phyloP scores from a whole-genome alignment of 2,113 vertebrate genomes.

The Vimba vimba region DNA sequence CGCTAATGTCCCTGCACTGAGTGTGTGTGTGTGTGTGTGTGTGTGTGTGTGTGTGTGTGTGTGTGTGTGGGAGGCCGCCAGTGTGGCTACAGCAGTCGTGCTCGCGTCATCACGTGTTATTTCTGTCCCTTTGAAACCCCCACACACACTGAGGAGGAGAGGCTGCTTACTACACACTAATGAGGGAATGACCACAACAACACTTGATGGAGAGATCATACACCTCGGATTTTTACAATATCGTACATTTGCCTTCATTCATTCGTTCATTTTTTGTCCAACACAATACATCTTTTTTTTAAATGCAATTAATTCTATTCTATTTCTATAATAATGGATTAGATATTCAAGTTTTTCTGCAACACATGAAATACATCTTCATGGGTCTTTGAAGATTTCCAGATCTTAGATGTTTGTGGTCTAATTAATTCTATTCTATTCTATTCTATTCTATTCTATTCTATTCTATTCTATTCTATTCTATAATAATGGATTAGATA shows the following conservation, averaged over 20 bases:
- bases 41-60: constrained; percentile 38
- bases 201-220: neutral
- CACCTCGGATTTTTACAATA: neutral
- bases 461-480: too few relatives aligned
- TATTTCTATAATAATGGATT: too few relatives aligned
- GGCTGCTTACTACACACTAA: neutral
- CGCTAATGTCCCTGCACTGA: constrained; percentile 28
- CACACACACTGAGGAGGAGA: constrained; percentile 63
- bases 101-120: constrained; percentile 74
- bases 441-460: too few relatives aligned
- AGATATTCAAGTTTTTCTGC: too few relatives aligned
- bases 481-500: too few relatives aligned
- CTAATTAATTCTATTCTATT: too few relatives aligned
- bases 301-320: too few relatives aligned
- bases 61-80: constrained; percentile 51
- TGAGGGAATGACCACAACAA: neutral
- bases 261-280: neutral
- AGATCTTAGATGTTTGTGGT: too few relatives aligned
- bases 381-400: too few relatives aligned
- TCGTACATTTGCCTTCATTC: neutral
- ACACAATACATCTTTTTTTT: neutral
- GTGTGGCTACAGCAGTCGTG: constrained; percentile 63
- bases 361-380: too few relatives aligned
- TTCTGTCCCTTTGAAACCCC: constrained; percentile 79
- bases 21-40: constrained; percentile 44